Base-by-base conservation (phyloP, 2,113 vertebrate species). In the Solenodon paradoxus region DNA sequence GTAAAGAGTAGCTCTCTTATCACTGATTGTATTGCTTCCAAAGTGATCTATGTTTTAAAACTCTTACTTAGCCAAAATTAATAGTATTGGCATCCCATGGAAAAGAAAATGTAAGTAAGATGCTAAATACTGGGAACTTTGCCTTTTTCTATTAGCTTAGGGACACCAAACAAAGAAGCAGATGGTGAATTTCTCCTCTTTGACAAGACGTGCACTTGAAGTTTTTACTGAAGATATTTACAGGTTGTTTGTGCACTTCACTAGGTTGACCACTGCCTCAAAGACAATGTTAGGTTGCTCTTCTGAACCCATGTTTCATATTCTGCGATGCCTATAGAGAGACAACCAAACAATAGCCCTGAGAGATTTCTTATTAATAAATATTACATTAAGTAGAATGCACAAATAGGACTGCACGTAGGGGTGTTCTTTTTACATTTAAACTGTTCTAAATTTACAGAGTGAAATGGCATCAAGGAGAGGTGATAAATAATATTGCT, bases 401-500 rank as follows among this genome's bases (percentile, higher is more conserved):
- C 28, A 35, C 38, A 64, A 59, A 26, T 17, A 11, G 32, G 16
- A 66, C 19, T 59, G 26, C 24, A 64, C 7, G 17, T 0, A 13
- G 17, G 22, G 5, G 2, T 28, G 11, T 49, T 59, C 86, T 45
- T 66, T 83, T 89, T 64, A 63, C 20, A 57, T 82, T 83, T 92
- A 57, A 16, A 19, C 22, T 49, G 20, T 42, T 42, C 74, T 69
- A 80, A 77, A 94, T 69, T 87, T 49, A 89, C 30, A 57, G 93
- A 96, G 53, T 45, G 22, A 87, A 86, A 93, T 63, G 40, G 9
- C 63, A 87, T 84, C 49, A 81, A 61, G 77, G 68, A 72, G 57
- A 72, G 28, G 38, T 79, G 72, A 78, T 81, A 79, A 89, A 91
- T 84, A 59, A 55, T 95, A 92, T 57, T 96, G 88, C 40, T 94